Evolutionary conservation across 2,888 invertebrate species (phyloP).

Genomic region (Tanytarsus gracilentus): DNA sequence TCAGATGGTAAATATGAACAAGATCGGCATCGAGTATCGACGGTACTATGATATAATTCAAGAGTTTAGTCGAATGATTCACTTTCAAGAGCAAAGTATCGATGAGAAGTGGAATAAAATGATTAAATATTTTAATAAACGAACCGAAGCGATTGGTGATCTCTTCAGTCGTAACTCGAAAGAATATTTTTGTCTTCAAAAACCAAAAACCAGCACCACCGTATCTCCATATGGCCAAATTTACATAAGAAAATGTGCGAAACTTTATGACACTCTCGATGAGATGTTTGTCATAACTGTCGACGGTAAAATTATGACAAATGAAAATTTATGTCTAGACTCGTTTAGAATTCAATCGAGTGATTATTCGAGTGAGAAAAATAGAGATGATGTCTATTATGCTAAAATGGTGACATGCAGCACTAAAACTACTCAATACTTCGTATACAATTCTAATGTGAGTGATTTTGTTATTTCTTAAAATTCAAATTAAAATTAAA

Average conservation of each 20-base stretch:
- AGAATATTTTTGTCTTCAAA: constrained; percentile 29
- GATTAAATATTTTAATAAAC: constrained; percentile 27
- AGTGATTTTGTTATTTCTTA: constrained; percentile 5
- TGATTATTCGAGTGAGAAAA: constrained; percentile 17
- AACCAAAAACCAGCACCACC: constrained; percentile 26
- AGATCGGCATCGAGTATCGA: constrained; percentile 35
- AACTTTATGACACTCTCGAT: constrained; percentile 42
- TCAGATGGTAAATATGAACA: constrained; percentile 38
- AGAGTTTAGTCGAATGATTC: constrained; percentile 20
- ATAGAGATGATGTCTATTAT: constrained; percentile 9
- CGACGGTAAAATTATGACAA: constrained; percentile 44
- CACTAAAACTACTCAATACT: constrained; percentile 24
- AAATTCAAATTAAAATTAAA: neutral
- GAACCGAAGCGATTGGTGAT: constrained; percentile 32
- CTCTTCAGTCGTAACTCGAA: neutral
- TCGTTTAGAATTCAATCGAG: constrained; percentile 22
- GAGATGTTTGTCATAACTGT: constrained; percentile 64
- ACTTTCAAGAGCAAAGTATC: constrained; percentile 27
- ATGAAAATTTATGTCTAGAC: constrained; percentile 25
- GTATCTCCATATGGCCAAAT: constrained; percentile 29
- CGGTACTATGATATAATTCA: constrained; percentile 34
- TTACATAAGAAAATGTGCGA: constrained; percentile 29
- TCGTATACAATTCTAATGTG: constrained; percentile 23
- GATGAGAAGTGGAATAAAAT: constrained; percentile 26
- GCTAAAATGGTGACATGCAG: constrained; percentile 28